Evolutionary conservation across 2,888 invertebrate genomes (phyloP).

Genomic region (Chamaedrilus cognettii): DNA sequence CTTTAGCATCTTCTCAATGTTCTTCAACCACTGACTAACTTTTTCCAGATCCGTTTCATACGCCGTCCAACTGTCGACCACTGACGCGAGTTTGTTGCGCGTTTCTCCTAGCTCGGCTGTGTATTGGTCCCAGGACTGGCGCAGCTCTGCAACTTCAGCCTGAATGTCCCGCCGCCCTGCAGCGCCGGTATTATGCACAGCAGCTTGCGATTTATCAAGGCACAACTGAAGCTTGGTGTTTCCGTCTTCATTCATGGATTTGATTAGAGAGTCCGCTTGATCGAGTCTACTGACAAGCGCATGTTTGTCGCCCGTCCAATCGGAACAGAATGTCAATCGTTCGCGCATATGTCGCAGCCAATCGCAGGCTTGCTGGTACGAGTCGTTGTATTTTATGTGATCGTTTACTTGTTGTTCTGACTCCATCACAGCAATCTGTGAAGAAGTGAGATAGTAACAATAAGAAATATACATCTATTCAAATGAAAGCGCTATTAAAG

Average conservation of each 20-base stretch:
- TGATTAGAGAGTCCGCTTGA: slow-evolving; percentile 15
- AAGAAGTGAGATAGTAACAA: too few species aligned
- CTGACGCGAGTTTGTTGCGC: slow-evolving; percentile 68
- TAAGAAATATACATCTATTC: too few species aligned
- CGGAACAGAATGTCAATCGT: slow-evolving; percentile 78
- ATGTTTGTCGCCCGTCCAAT: slow-evolving; percentile 69
- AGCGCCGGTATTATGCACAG: slow-evolving; percentile 66
- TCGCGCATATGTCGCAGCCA: slow-evolving; percentile 82
- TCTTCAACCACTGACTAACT: slow-evolving; percentile 83
- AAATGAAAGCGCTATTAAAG: too few species aligned
- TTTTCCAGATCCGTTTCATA: slow-evolving; percentile 69
- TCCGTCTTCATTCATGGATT: neutral
- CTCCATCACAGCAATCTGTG: slow-evolving; percentile 39
- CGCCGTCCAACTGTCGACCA: slow-evolving; percentile 1
- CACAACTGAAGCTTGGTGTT: slow-evolving; percentile 61
- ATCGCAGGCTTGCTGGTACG: slow-evolving; percentile 79
- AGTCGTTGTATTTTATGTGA: slow-evolving; percentile 84
- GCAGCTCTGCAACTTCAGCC: slow-evolving; percentile 83
- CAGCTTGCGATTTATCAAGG: slow-evolving; percentile 65
- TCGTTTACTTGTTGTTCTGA: slow-evolving; percentile 78
- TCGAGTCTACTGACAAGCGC: slow-evolving; percentile 65
- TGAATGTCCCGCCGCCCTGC: slow-evolving; percentile 58
- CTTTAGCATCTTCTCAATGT: slow-evolving; percentile 80
- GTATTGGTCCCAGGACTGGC: slow-evolving; percentile 78
- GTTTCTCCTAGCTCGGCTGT: slow-evolving; percentile 43